These are phyloP conservation scores for Bucco capensis DNA, from an alignment of 2,113 vertebrate genomes.

Conservation along the genomic window DNA sequence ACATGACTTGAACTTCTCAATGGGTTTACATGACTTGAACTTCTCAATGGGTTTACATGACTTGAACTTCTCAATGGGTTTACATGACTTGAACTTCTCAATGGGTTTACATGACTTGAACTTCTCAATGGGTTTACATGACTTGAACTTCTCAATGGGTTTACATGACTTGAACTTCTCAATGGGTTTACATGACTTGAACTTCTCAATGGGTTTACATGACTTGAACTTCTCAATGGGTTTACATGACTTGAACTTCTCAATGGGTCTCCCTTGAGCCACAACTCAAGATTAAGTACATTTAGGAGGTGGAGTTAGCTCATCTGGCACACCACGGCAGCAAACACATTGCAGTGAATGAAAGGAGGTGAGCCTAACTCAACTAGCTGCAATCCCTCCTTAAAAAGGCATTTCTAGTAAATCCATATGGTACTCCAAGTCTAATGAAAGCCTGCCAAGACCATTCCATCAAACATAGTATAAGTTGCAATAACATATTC, in stretches of 20 bases:
- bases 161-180: background rate
- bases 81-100: no score
- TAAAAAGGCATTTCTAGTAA: background rate
- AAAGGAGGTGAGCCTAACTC: background rate
- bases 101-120: background rate
- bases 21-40: no score
- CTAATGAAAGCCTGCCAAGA: background rate
- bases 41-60: no score
- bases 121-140: background rate
- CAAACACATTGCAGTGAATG: background rate
- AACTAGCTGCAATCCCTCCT: background rate
- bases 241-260: background rate
- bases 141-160: no score
- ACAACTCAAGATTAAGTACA: background rate
- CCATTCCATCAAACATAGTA: background rate
- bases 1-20: background rate
- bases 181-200: no score
- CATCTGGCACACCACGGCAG: background rate
- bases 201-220: no score
- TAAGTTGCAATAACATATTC: background rate
- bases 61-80: no score
- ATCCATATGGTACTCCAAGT: background rate
- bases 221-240: no score
- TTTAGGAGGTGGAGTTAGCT: background rate
- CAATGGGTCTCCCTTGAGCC: background rate